A percentile compares a stretch with the other conserved stretches of the same genome.
These are phyloP conservation scores for Amiota mariae DNA, from an alignment of 2,888 invertebrate species.

Conservation along the genomic window DNA sequence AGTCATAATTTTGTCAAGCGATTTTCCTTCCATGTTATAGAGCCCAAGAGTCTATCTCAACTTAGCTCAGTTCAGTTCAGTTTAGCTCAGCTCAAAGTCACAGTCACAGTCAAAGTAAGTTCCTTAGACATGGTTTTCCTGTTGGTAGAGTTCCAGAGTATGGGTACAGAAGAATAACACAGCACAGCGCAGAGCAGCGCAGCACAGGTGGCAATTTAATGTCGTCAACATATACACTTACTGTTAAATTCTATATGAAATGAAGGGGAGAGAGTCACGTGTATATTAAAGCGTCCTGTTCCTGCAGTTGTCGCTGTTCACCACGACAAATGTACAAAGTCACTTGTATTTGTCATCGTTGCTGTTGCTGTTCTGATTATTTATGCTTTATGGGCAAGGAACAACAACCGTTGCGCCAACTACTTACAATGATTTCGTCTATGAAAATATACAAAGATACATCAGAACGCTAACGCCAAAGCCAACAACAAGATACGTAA, in stretches of 20 bases:
- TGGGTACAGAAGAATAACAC: neutral
- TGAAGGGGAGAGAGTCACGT: neutral
- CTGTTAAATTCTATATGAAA: too few species aligned
- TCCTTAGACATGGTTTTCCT: neutral
- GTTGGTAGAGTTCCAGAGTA: neutral
- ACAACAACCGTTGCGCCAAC: neutral
- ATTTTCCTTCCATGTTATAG: slow-evolving; percentile 16
- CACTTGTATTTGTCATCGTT: slow-evolving; percentile 23
- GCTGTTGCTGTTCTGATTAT: slow-evolving; percentile 48
- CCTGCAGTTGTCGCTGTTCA: neutral
- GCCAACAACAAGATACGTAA: neutral
- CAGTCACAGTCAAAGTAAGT: neutral
- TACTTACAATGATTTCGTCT: neutral
- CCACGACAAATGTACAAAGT: slow-evolving; percentile 22
- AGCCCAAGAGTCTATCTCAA: slow-evolving; percentile 10
- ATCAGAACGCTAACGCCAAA: slow-evolving; percentile 9
- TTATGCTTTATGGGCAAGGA: slow-evolving; percentile 44
- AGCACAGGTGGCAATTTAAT: slow-evolving; percentile 62
- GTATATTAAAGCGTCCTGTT: neutral
- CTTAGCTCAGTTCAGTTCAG: neutral
- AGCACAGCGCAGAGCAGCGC: neutral
- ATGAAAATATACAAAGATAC: slow-evolving; percentile 31
- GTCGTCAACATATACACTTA: neutral
- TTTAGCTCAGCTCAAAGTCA: neutral
- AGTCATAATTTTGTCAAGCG: slow-evolving; percentile 56